Evolutionary conservation across 2,888 invertebrate genomes (phyloP).

Genomic region (Leucania comma): DNA sequence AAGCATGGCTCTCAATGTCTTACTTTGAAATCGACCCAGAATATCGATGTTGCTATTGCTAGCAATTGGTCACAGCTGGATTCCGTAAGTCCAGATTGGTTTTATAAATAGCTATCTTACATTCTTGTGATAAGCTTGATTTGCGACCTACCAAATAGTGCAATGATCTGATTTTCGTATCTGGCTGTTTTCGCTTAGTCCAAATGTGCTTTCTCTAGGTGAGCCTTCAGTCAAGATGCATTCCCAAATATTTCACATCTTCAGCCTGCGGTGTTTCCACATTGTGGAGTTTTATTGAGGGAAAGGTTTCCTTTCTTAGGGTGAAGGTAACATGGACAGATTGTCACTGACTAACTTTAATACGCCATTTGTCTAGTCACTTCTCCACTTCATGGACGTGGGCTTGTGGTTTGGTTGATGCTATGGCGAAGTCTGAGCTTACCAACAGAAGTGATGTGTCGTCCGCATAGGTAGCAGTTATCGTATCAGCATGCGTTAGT

Average conservation of each 20-base stretch:
- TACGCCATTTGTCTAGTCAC: background rate
- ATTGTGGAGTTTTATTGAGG: background rate
- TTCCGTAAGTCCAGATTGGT: too few relatives aligned
- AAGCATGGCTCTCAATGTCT: too few relatives aligned
- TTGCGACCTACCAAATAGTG: background rate
- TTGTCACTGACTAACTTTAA: background rate
- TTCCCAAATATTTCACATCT: background rate
- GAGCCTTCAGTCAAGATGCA: background rate
- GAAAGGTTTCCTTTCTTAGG: background rate
- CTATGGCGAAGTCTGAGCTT: too few relatives aligned
- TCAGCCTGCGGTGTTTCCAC: background rate
- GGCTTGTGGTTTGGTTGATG: too few relatives aligned
- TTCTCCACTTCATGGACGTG: too few relatives aligned
- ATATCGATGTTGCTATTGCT: too few relatives aligned
- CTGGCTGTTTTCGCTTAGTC: background rate
- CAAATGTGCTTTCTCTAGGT: background rate
- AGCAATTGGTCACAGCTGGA: too few relatives aligned
- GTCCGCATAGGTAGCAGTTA: background rate
- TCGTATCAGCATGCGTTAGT: background rate
- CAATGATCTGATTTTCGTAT: background rate
- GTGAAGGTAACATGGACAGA: background rate
- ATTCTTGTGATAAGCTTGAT: too few relatives aligned
- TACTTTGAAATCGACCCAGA: too few relatives aligned
- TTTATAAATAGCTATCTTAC: too few relatives aligned
- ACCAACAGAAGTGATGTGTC: too few relatives aligned